These are phyloP conservation scores for Virgularia gustaviana DNA, from an alignment of 92 coral and sea anemone genomes.

Conservation along the genomic window DNA sequence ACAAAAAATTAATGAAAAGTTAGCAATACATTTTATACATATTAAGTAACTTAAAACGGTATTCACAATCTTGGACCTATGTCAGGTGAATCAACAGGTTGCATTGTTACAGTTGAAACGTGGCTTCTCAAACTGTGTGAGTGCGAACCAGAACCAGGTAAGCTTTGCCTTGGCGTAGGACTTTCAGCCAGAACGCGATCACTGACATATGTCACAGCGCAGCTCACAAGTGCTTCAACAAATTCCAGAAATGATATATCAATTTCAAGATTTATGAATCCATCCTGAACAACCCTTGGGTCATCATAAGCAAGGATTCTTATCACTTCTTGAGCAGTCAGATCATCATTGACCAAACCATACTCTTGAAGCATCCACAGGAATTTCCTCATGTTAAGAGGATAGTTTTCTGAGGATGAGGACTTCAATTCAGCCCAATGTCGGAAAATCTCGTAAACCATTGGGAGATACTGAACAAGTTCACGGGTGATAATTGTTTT, in stretches of 20 bases:
- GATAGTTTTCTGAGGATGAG: slow-evolving; percentile 65
- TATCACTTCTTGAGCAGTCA: slow-evolving; percentile 78
- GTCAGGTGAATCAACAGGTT: slow-evolving; percentile 71
- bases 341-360: slow-evolving; percentile 61
- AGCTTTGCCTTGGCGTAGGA: slow-evolving; percentile 66
- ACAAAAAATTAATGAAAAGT: background rate
- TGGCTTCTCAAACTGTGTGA: slow-evolving; percentile 80
- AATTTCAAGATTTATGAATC: slow-evolving; percentile 78
- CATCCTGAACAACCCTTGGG: slow-evolving; percentile 76
- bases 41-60: background rate
- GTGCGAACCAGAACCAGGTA: slow-evolving; percentile 67
- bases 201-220: slow-evolving; percentile 83
- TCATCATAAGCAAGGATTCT: slow-evolving; percentile 64
- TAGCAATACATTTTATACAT: background rate
- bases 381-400: slow-evolving; percentile 76
- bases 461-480: slow-evolving; percentile 65
- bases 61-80: slow-evolving; percentile 52
- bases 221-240: slow-evolving; percentile 80
- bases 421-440: slow-evolving; percentile 46
- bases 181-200: slow-evolving; percentile 67
- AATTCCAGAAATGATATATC: slow-evolving; percentile 95
- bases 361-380: slow-evolving; percentile 78
- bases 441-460: slow-evolving; percentile 66
- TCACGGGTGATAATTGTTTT: slow-evolving; percentile 63
- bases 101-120: slow-evolving; percentile 70